Evolutionary conservation across 2,888 invertebrate species (phyloP), one percentile per base, ranked within the genome.

Genomic region (Heteromyza rotundicornis): DNA sequence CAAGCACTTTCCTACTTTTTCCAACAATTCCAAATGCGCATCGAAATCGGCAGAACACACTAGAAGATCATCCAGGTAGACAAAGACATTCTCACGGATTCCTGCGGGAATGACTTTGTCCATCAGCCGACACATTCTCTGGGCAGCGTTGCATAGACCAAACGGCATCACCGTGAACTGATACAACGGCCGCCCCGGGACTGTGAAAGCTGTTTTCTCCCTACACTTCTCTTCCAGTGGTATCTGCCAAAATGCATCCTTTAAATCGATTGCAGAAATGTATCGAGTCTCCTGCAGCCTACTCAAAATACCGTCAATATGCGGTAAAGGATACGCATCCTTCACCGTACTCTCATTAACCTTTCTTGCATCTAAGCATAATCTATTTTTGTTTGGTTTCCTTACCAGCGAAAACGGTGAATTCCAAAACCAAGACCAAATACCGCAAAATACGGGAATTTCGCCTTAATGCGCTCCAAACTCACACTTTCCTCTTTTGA

Each of bases 361-460:
- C 32, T 70, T 66, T 1, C 76, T 44, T 23, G 65, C 72, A 50
- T 76, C 75, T 1, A 77, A 62, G 44, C 74, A 74, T 8, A 74
- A 69, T 0, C 72, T 52, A 12, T 35, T 35, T 17, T 57, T 57
- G 8, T 22, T 22, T 1, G 47, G 27, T 17, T 57, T 57, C 23
- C 32, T 40, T 3, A 57, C 57, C n/a, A 57, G 23, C 8, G 35
- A 12, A 14, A 22, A 5, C 14, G 22, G 40, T 1, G 16, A 19
- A 16, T 19, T 35, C 55, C 55, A 55, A n/a, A n/a, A n/a, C n/a
- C n/a, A n/a, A n/a, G n/a, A n/a, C n/a, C n/a, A n/a, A n/a, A n/a
- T n/a, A n/a, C n/a, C n/a, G n/a, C n/a, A n/a, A n/a, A n/a, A n/a
- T n/a, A n/a, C n/a, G n/a, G n/a, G n/a, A n/a, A n/a, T n/a, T n/a